Base-by-base conservation (phyloP, 2,797 vertebrate genomes). In the Clarias laeviceps region DNA sequence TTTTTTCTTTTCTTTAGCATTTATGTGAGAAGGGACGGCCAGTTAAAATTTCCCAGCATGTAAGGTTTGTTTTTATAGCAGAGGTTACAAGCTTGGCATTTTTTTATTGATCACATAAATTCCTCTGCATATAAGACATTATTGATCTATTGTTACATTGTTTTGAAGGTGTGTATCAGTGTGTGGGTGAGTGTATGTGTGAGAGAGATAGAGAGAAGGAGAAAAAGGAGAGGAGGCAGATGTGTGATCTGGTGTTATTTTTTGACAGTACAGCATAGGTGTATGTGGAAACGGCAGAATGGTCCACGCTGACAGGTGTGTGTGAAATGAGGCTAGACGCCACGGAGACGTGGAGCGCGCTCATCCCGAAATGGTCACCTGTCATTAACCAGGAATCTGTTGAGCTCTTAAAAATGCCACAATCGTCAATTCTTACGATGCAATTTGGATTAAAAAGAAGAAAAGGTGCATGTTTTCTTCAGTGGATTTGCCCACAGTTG, bases 271-370 rank as follows among this genome's bases (percentile, higher is more conserved):
- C 17, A 29, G 45, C 85, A 54, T 12, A 29, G 65, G 70, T 82
- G 73, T 32, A 50, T 50, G 15, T 84, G 72, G 32, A 76, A 80
- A 62, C 11, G 29, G 27, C 80, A 72, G 83, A 62, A 79, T 34
- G 20, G 81, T 54, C 68, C 56, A 87, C 87, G 68, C 72, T 89
- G 87, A 90, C 87, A 88, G 87, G 85, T 90, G 89, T 82, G 85
- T 72, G 89, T 88, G 89, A 90, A 90, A 90, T 90, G 86, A 90
- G 87, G 89, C 89, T 86, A 84, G 87, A 88, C 89, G 73, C 82
- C 80, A 77, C 72, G 24, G 78, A 83, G 84, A 84, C 68, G 74
- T 86, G 82, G 69, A 83, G 87, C 76, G 84, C 83, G 82, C 84
- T 84, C 84, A 82, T 88, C 87, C 80, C 45, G 68, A 82, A 89